Percentiles rank a stretch among this genome's conserved stretches.
Evolutionary conservation across 64 coral and sea anemone species (phyloP).

Genomic region (Stichodactyla helianthus): DNA sequence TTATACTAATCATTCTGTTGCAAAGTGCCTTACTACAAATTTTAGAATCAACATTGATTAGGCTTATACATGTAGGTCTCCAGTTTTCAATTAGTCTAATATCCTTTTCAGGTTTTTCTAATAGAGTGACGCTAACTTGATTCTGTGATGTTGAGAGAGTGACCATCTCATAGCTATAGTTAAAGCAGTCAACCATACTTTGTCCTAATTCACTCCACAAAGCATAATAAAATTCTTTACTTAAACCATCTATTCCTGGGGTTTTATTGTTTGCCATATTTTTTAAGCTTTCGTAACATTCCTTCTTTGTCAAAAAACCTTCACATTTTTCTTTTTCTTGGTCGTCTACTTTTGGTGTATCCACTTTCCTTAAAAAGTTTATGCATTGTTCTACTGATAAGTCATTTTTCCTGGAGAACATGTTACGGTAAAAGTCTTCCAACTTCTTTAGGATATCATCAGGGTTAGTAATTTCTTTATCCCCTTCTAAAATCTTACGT

Average conservation of each 20-base stretch:
- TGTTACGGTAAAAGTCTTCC: neutral
- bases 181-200: slow-evolving; percentile 11
- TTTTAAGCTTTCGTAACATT: slow-evolving; percentile 33
- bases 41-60: slow-evolving; percentile 46
- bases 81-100: slow-evolving; percentile 33
- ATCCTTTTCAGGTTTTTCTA: slow-evolving; percentile 43
- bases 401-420: neutral
- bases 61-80: slow-evolving; percentile 33
- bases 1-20: slow-evolving; percentile 1
- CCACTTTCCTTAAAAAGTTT: neutral
- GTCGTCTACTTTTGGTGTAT: neutral
- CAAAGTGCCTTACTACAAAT: slow-evolving; percentile 27
- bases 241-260: slow-evolving; percentile 22
- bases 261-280: slow-evolving; percentile 22
- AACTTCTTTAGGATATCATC: neutral
- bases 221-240: slow-evolving; percentile 21
- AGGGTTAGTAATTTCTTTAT: slow-evolving; percentile 4
- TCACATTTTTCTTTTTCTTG: slow-evolving; percentile 28
- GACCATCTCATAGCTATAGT: neutral
- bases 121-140: slow-evolving; percentile 31
- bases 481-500: slow-evolving; percentile 8
- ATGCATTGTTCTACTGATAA: neutral
- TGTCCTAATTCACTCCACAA: slow-evolving; percentile 11
- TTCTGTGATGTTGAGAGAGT: slow-evolving; percentile 2
- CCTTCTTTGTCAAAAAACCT: slow-evolving; percentile 14